phyloP scores from a whole-genome alignment of 2,888 invertebrate genomes.

The Chrysotoxum bicinctum region DNA sequence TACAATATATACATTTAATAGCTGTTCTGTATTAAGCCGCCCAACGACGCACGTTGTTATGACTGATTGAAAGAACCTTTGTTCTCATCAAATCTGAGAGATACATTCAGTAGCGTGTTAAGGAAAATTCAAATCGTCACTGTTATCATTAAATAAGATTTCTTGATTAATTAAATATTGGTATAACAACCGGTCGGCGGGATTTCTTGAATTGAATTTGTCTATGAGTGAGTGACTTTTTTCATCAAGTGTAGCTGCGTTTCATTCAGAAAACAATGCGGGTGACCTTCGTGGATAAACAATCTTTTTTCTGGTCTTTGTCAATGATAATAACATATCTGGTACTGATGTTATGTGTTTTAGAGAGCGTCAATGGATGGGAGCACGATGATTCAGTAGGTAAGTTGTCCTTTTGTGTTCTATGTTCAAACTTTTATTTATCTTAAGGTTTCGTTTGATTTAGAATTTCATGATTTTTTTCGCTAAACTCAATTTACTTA shows the following conservation, averaged over 20 bases:
- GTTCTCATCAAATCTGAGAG: not conserved
- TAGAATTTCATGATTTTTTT: no score
- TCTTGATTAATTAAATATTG: no score
- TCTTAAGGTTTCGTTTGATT: no score
- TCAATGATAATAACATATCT: not conserved
- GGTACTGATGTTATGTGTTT: not conserved
- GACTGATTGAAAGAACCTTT: not conserved
- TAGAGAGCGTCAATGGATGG: conserved; percentile 10
- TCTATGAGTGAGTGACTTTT: not conserved
- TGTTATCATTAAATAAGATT: not conserved
- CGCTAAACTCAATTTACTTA: no score
- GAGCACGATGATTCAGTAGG: not conserved
- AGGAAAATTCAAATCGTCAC: not conserved
- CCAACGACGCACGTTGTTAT: not conserved
- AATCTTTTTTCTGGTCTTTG: not conserved
- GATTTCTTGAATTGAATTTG: not conserved
- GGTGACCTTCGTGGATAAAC: conserved; percentile 19
- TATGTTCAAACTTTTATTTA: no score
- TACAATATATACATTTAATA: no score
- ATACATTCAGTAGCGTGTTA: not conserved
- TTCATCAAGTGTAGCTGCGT: not conserved
- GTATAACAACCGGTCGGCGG: no score
- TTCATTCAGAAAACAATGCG: not conserved
- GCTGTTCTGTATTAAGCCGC: no score
- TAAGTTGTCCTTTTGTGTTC: conserved; percentile 23